phyloP scores from a whole-genome alignment of 2,113 vertebrate genomes.

The Athene cunicularia region DNA sequence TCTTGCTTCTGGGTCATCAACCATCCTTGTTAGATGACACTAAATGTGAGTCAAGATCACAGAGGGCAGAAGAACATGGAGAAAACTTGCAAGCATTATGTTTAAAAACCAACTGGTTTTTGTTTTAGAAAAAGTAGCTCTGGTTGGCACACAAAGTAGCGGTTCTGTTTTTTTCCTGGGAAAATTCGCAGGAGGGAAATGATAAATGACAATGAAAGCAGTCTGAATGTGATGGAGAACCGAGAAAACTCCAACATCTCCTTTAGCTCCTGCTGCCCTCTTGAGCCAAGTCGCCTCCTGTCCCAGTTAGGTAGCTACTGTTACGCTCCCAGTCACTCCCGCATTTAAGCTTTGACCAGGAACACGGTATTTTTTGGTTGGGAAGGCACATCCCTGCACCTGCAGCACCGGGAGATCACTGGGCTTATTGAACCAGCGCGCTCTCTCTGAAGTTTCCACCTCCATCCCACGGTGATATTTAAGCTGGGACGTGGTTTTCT shows the following conservation, averaged over 20 bases:
- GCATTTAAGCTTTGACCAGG: background rate
- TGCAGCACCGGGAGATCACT: background rate
- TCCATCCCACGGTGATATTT: background rate
- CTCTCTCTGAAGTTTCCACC: background rate
- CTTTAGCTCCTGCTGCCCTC: background rate
- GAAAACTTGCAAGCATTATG: background rate
- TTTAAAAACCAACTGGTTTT: background rate
- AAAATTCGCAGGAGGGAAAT: background rate
- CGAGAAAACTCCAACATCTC: background rate
- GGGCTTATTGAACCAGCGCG: background rate
- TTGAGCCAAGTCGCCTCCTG: background rate
- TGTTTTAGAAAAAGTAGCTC: background rate
- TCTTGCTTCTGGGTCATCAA: background rate
- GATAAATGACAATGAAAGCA: background rate
- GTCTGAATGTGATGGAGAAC: background rate
- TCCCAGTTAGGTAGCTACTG: background rate
- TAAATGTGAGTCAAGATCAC: background rate
- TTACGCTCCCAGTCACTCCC: background rate
- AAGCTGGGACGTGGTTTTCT: background rate
- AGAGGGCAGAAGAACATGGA: background rate
- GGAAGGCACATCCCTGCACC: background rate
- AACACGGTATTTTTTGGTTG: background rate
- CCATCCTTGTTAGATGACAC: background rate
- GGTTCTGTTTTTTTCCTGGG: background rate
- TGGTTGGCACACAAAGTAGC: background rate